These are phyloP conservation scores for human DNA, from an alignment of 2,113 vertebrate genomes.

Conservation along the genomic window DNA sequence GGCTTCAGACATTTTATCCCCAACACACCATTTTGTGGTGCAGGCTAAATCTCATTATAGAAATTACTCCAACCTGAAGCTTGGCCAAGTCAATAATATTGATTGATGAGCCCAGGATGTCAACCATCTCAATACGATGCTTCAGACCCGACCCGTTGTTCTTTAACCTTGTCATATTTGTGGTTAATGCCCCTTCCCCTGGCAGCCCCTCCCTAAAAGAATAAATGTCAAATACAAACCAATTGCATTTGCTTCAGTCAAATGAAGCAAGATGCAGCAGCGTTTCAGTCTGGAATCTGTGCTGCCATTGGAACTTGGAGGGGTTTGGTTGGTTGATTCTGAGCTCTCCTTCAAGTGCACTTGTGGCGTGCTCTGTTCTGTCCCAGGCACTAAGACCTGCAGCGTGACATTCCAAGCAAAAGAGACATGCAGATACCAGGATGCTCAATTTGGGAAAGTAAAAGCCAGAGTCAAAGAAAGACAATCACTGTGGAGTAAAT, in stretches of 20 bases:
- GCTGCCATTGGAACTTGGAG: accelerated
- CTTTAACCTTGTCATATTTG: constrained; percentile 38
- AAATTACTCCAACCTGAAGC: constrained; percentile 66
- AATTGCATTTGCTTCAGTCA: background rate
- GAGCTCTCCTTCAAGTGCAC: too few relatives aligned
- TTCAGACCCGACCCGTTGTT: background rate
- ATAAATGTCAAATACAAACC: constrained; percentile 59
- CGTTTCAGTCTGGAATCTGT: background rate
- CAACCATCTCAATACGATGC: constrained; percentile 51
- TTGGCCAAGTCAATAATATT: constrained; percentile 76
- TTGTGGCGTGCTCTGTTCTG: background rate
- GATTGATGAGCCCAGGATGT: constrained; percentile 72
- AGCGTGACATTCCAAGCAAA: background rate
- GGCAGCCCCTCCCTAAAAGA: background rate
- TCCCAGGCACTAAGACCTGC: background rate
- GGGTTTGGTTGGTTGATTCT: accelerated
- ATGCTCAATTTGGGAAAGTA: background rate
- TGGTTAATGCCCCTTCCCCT: constrained; percentile 33
- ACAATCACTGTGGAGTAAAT: background rate
- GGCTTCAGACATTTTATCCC: constrained; percentile 61
- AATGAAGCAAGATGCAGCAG: background rate
- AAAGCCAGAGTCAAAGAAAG: background rate
- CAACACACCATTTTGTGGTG: background rate
- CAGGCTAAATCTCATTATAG: constrained; percentile 67
- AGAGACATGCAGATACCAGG: background rate